A percentile compares a stretch with the other conserved stretches of the same genome.
phyloP scores from a whole-genome alignment of 2,797 vertebrate species.

The Pagetopsis macropterus region DNA sequence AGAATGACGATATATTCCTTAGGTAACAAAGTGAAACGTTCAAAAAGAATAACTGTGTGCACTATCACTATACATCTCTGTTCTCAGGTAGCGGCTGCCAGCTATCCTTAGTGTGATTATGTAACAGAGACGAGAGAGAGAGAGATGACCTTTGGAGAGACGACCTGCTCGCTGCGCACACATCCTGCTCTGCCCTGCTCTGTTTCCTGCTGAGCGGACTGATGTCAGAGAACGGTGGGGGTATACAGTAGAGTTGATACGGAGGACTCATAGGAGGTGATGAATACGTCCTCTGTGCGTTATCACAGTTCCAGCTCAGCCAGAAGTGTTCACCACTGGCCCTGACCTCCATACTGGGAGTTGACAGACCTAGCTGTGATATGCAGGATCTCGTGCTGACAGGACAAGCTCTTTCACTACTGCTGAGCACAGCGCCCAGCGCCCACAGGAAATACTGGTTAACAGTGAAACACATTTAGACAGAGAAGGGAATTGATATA shows the following conservation, averaged over 20 bases:
- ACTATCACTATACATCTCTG: constrained; percentile 21
- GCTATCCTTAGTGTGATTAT: constrained; percentile 56
- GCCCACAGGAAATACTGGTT: constrained; percentile 63
- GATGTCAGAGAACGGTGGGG: constrained; percentile 64
- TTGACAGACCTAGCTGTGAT: constrained; percentile 51
- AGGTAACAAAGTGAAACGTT: background rate
- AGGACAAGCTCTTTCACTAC: constrained; percentile 53
- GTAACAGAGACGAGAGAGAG: constrained; percentile 56
- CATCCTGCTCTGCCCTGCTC: constrained; percentile 76
- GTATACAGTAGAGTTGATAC: constrained; percentile 32
- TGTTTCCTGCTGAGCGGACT: constrained; percentile 75
- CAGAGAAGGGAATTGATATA: constrained; percentile 57
- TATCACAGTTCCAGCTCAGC: constrained; percentile 54
- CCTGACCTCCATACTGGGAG: constrained; percentile 64
- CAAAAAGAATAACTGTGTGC: constrained; percentile 11
- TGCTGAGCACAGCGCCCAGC: constrained; percentile 34
- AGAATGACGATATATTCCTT: background rate
- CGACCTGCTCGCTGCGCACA: constrained; percentile 55
- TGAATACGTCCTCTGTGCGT: constrained; percentile 54
- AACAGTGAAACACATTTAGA: constrained; percentile 51
- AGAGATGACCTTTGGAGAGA: constrained; percentile 63
- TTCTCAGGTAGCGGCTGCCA: constrained; percentile 50
- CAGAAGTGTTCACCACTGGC: constrained; percentile 45
- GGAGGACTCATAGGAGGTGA: constrained; percentile 44
- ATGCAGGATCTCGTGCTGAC: constrained; percentile 59